Conservation (phyloP, 2,797 vertebrate species). For the Melopsittacus undulatus region DNA sequence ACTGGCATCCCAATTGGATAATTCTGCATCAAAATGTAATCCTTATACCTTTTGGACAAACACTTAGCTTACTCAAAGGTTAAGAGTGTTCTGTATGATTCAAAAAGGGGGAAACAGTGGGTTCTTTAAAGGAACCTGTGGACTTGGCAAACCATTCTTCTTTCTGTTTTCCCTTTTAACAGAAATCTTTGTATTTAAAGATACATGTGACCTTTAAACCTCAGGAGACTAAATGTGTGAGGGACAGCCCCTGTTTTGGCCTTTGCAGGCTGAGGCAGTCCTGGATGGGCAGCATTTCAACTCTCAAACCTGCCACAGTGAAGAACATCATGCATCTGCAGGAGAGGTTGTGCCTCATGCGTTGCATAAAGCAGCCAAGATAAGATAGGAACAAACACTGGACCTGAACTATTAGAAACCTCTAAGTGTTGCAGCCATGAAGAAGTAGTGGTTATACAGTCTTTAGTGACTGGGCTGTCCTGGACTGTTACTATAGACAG, state of each 20-base stretch:
- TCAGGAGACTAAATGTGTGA: not conserved
- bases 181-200: not conserved
- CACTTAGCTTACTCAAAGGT: not conserved
- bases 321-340: not conserved
- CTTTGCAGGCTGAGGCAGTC: not conserved
- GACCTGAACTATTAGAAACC: not conserved
- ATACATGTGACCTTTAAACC: not conserved
- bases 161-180: not conserved
- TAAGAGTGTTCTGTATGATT: not conserved
- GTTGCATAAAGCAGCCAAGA: not conserved
- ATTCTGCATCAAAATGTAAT: not conserved
- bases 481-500: not conserved
- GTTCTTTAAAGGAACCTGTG: conserved; percentile 22
- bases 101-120: not conserved
- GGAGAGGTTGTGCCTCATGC: not conserved
- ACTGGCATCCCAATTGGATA: not conserved
- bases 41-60: not conserved
- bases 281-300: not conserved
- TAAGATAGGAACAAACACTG: not conserved
- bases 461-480: conserved; percentile 19
- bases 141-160: not conserved
- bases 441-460: not conserved
- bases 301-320: not conserved
- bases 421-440: not conserved
- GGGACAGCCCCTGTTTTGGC: not conserved